A percentile compares a stretch with the other conserved stretches of the same genome.
phyloP scores from a whole-genome alignment of 2,113 vertebrate genomes.

The Sinocyclocheilus anophthalmus region DNA sequence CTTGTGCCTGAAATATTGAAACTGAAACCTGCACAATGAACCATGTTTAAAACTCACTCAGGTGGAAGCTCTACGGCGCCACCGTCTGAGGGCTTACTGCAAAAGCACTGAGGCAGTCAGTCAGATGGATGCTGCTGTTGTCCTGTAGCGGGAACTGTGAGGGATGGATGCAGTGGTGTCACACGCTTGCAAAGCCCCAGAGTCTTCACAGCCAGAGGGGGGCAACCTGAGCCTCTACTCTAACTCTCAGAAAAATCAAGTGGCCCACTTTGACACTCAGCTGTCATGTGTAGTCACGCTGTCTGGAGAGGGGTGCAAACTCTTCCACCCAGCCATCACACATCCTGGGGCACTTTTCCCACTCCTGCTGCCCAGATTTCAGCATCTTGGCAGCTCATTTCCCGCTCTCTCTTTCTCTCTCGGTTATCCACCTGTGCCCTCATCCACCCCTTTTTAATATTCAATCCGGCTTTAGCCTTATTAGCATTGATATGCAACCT shows the following conservation, averaged over 20 bases:
- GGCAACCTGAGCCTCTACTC: slow-evolving; percentile 19
- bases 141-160: slow-evolving; percentile 24
- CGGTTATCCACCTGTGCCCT: slow-evolving; percentile 51
- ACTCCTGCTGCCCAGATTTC: slow-evolving; percentile 53
- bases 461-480: slow-evolving; percentile 50
- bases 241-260: slow-evolving; percentile 31
- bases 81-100: slow-evolving; percentile 35
- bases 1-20: slow-evolving; percentile 3
- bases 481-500: slow-evolving; percentile 63
- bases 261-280: slow-evolving; percentile 37
- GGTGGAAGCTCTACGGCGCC: slow-evolving; percentile 51
- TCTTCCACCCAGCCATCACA: slow-evolving; percentile 53
- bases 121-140: slow-evolving; percentile 24
- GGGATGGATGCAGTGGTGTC: slow-evolving; percentile 25
- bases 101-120: slow-evolving; percentile 8
- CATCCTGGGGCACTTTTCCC: slow-evolving; percentile 54
- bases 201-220: slow-evolving; percentile 16
- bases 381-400: slow-evolving; percentile 31
- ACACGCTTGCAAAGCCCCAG: slow-evolving; percentile 4
- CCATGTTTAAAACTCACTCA: slow-evolving; percentile 24
- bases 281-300: slow-evolving; percentile 45
- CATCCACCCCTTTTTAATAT: slow-evolving; percentile 52
- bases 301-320: slow-evolving; percentile 46
- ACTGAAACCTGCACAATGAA: slow-evolving; percentile 20
- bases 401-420: slow-evolving; percentile 14